Percentiles rank a stretch among this genome's conserved stretches.
Conservation (phyloP, 2,888 invertebrate genomes). For the Synanthedon vespiformis region DNA sequence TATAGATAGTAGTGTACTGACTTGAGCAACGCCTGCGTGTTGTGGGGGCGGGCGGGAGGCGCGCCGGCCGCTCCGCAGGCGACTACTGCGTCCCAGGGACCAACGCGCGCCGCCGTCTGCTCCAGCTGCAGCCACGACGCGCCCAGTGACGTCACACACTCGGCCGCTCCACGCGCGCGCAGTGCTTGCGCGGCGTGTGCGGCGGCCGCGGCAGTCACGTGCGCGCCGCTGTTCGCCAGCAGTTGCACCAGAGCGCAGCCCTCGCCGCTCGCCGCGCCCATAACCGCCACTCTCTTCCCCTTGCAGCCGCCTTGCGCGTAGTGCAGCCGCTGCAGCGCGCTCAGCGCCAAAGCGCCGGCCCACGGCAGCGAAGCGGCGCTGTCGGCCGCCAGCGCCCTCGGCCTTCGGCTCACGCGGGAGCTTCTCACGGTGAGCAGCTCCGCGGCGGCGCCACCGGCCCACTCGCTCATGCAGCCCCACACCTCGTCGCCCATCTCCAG, state of each 20-base stretch:
- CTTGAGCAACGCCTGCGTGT: constrained; percentile 35
- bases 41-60: constrained; percentile 15
- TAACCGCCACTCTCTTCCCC: constrained; percentile 38
- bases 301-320: constrained; percentile 29
- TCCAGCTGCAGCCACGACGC: constrained; percentile 34
- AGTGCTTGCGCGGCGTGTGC: constrained; percentile 17
- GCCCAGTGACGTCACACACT: constrained; percentile 13
- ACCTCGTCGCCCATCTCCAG: constrained; percentile 63
- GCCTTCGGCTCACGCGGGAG: constrained; percentile 48
- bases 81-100: constrained; percentile 51
- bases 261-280: constrained; percentile 48
- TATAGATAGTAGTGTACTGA: constrained; percentile 11
- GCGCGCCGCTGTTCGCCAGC: constrained; percentile 41
- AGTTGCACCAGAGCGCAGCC: constrained; percentile 50
- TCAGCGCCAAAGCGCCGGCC: constrained; percentile 38
- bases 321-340: constrained; percentile 25
- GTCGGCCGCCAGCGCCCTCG: constrained; percentile 42
- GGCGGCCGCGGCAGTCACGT: constrained; percentile 37
- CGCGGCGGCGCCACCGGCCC: constrained; percentile 55
- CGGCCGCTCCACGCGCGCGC: constrained; percentile 3
- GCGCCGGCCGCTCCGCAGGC: constrained; percentile 29
- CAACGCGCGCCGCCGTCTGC: constrained; percentile 23
- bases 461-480: constrained; percentile 62
- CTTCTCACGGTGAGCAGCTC: constrained; percentile 53
- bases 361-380: constrained; percentile 51